These are phyloP conservation scores for Amblyjoppa proteus DNA, from an alignment of 2,888 invertebrate genomes.

Conservation along the genomic window DNA sequence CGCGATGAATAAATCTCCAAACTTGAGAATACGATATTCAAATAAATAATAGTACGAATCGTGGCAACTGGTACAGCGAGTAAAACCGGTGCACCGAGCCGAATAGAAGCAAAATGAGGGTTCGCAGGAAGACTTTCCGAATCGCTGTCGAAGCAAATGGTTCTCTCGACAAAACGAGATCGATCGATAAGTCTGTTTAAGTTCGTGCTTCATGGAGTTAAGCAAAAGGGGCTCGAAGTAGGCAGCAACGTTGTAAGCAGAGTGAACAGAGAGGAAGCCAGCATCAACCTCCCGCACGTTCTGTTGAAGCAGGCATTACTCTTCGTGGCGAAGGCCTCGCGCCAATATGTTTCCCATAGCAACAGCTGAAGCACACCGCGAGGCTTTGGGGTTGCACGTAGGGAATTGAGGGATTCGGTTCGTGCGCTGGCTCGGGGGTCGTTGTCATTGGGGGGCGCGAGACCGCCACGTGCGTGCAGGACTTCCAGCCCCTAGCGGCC, in stretches of 20 bases:
- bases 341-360: constrained; percentile 76
- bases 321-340: constrained; percentile 79
- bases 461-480: constrained; percentile 76
- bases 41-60: neutral
- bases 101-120: neutral
- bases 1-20: neutral
- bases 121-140: neutral
- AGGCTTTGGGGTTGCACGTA: constrained; percentile 54
- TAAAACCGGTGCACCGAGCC: neutral
- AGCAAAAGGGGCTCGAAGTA: constrained; percentile 5
- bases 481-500: constrained; percentile 18
- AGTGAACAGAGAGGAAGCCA: constrained; percentile 50
- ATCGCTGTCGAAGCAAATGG: constrained; percentile 1
- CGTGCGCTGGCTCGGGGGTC: constrained; percentile 71
- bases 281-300: constrained; percentile 29
- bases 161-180: constrained; percentile 32
- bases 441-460: constrained; percentile 76
- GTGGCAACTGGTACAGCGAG: neutral
- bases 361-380: constrained; percentile 76
- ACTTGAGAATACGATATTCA: neutral
- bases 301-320: constrained; percentile 83
- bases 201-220: neutral
- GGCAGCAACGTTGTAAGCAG: constrained; percentile 31
- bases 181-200: constrained; percentile 47
- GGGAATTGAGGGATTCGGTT: constrained; percentile 46